Evolutionary conservation across 64 coral and sea anemone genomes (phyloP), one percentile per base, ranked within the genome.

Genomic region (Dendronephthya gigantea): DNA sequence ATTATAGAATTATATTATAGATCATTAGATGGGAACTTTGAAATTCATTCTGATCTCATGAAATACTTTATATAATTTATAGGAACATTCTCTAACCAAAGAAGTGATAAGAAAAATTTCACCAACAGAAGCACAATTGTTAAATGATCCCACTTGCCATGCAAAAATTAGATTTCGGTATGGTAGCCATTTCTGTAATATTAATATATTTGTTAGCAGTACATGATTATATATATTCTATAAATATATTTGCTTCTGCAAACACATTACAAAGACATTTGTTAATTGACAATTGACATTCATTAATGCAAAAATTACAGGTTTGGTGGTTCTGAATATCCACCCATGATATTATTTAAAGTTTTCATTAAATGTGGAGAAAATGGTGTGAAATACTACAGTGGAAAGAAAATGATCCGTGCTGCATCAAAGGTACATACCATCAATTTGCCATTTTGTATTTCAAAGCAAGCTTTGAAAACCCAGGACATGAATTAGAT

Each of bases 31-130:
- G 82, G 70, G 79, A 31, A 37, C 9, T 55, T 19, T 35, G 37
- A 36, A 22, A 82, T 70, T 72, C 36, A 39, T n/a, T n/a, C n/a
- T n/a, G n/a, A n/a, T n/a, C n/a, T n/a, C n/a, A n/a, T n/a, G n/a
- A n/a, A n/a, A n/a, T n/a, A n/a, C 83, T 41, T 82, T 58, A 25
- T 84, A 41, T 43, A 10, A 17, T 66, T 48, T 87, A 14, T 1
- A 98, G 95, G 95, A 98, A 62, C 95, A 98, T 88, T 98, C 92
- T 7, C 84, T 98, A 59, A 93, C 95, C 33, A 93, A 91, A 91
- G 95, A 98, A 82, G 92, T 98, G 16, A 58, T 98, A 9, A 49
- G 95, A 48, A 98, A 98, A 79, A 89, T 98, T 39, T 91, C 95
- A 50, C 95, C 95, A 3, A 81, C 89, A 40, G 95, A 98, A 87